Base-by-base conservation (phyloP, 2,888 invertebrate genomes). In the Eurois occulta region DNA sequence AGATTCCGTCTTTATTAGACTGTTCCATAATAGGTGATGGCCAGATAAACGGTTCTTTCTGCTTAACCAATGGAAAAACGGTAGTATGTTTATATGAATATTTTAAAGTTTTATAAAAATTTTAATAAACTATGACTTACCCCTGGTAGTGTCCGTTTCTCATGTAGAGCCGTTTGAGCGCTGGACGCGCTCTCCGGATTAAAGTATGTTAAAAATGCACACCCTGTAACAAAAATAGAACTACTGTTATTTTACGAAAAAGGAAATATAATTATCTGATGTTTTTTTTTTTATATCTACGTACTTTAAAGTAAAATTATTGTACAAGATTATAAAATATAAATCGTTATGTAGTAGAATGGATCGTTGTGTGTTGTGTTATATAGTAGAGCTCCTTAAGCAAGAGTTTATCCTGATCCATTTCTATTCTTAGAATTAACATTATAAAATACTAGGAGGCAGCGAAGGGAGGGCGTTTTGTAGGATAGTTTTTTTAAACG, bases 201-300 rank as follows among this genome's bases (percentile, higher is more conserved):
- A 97, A 99, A 99, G 97, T 99, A 99, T 93, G 99, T 99, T 97
- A 99, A 98, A 97, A 99, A 99, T 95, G 99, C 99, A 97, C 99
- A 99, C 97, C 99, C 99, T 99, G 98, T 41, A 97, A 93, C 91
- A 92, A 91, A 87, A 72, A 43, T 1, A 66, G 1, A 62, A 2
- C 0, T 32, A n/a, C 5, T 52, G 10, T 80, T 71, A 68, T 1
- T 48, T 48, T 46, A 43, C 38, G 6, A 21, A 70, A n/a, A 21
- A 32, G 24, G 1, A n/a, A 13, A 28, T 68, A 48, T 8, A 8
- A 24, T 48, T 48, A 7, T 1, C 7, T 21, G n/a, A n/a, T n/a
- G 7, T 46, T 48, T 7, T 48, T 46, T 7, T 24, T 5, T 28
- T 28, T 28, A 58, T 18, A 7, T 62, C 32, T 62, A 32, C 10